phyloP scores from a whole-genome alignment of 2,113 vertebrate species.

The Syngnathus floridae region DNA sequence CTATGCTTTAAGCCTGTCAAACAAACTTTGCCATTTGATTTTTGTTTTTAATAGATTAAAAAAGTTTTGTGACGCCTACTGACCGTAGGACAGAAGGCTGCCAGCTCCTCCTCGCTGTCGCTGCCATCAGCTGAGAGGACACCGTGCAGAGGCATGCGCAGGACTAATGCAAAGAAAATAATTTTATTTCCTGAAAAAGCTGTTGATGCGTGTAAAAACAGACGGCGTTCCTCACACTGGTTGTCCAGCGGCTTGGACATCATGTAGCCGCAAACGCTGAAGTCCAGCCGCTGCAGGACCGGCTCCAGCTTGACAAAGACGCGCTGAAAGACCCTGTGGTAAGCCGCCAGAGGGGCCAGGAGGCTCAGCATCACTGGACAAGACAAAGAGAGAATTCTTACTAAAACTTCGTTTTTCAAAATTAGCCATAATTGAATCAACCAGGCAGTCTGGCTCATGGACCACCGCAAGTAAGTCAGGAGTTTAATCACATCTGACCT shows the following conservation, averaged over 20 bases:
- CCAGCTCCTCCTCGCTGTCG: conserved; percentile 92
- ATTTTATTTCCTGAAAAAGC: background rate
- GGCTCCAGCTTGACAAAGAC: conserved; percentile 79
- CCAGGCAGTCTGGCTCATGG: conserved; percentile 13
- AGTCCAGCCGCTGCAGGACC: conserved; percentile 86
- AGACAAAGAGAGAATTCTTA: background rate
- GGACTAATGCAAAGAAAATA: conserved; percentile 59
- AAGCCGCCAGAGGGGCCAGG: conserved; percentile 81
- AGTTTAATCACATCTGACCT: conserved; percentile 57
- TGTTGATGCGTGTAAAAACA: background rate
- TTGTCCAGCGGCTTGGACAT: conserved; percentile 83
- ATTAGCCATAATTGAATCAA: background rate
- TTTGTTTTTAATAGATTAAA: too few species aligned
- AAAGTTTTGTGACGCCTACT: conserved; percentile 15
- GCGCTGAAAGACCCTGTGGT: conserved; percentile 80
- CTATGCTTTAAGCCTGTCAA: background rate
- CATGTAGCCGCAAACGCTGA: conserved; percentile 85
- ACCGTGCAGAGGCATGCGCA: conserved; percentile 61
- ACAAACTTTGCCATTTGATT: background rate
- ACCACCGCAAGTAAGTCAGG: conserved; percentile 17
- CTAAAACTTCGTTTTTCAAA: background rate
- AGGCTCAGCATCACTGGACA: conserved; percentile 76
- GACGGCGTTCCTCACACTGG: conserved; percentile 72
- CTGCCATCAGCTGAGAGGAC: conserved; percentile 67
- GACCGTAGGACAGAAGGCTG: conserved; percentile 91